phyloP scores from a whole-genome alignment of 2,113 vertebrate species.

The Myiozetetes cayanensis region DNA sequence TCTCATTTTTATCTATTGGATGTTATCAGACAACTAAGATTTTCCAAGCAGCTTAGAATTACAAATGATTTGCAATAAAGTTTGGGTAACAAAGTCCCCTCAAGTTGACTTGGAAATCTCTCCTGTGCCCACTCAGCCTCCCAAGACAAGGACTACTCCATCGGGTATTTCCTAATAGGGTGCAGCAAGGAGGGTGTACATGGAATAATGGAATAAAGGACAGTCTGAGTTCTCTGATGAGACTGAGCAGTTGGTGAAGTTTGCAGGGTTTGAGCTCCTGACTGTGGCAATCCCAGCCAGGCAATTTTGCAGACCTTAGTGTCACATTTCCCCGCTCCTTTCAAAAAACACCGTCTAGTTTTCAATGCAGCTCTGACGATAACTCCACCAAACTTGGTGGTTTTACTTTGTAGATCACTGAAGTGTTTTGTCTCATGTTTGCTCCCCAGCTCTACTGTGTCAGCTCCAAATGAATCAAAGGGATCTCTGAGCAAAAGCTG shows the following conservation, averaged over 20 bases:
- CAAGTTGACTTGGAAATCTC: background rate
- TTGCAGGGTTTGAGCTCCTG: background rate
- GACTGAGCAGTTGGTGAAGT: background rate
- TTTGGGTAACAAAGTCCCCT: background rate
- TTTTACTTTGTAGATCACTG: slow-evolving; percentile 48
- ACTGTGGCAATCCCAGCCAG: background rate
- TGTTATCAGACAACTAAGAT: background rate
- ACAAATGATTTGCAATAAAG: background rate
- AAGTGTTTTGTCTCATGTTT: slow-evolving; percentile 40
- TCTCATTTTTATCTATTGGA: background rate
- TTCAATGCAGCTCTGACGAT: slow-evolving; percentile 55
- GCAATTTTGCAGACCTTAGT: slow-evolving; percentile 6
- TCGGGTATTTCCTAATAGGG: fast-evolving
- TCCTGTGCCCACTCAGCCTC: background rate
- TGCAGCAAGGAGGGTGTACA: background rate
- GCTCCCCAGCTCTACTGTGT: slow-evolving; percentile 19
- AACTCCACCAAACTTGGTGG: slow-evolving; percentile 42
- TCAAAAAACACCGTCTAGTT: slow-evolving; percentile 23
- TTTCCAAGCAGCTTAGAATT: background rate
- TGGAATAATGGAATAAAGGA: background rate
- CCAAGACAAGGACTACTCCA: background rate
- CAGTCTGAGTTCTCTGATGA: background rate
- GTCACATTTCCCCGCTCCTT: background rate
- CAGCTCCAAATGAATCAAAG: slow-evolving; percentile 46
- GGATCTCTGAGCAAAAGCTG: slow-evolving; percentile 23